These are phyloP conservation scores for Deilephila porcellus DNA, from an alignment of 2,888 invertebrate genomes.

Conservation along the genomic window DNA sequence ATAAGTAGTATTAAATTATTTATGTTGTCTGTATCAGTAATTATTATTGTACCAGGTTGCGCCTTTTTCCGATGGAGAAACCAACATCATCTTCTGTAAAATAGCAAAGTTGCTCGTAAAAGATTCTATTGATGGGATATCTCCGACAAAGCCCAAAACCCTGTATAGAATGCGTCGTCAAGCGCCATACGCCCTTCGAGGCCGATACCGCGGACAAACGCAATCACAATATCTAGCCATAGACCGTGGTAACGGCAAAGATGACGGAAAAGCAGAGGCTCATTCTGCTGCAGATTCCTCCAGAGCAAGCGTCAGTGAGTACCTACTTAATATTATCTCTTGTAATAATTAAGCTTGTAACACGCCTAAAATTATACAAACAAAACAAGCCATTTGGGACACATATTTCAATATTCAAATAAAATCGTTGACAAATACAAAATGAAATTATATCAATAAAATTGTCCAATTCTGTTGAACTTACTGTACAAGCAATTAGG, in stretches of 20 bases:
- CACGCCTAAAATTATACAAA: too few relatives aligned
- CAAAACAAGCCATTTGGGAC: too few relatives aligned
- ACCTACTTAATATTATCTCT: conserved; percentile 32
- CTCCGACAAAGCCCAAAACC: neutral
- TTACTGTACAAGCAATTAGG: too few relatives aligned
- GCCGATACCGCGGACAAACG: conserved; percentile 89
- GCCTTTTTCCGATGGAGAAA: conserved; percentile 40
- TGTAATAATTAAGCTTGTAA: too few relatives aligned
- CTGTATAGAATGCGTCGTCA: conserved; percentile 57
- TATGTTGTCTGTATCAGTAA: neutral
- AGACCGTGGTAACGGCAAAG: conserved; percentile 81
- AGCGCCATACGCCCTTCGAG: conserved; percentile 56
- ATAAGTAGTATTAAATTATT: neutral
- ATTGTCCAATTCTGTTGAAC: too few relatives aligned
- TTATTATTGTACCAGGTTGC: conserved; percentile 55
- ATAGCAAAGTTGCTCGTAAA: conserved; percentile 38
- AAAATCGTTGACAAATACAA: too few relatives aligned
- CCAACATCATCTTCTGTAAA: conserved; percentile 53
- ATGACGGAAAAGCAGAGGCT: conserved; percentile 92
- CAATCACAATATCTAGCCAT: conserved; percentile 92
- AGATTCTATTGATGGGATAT: conserved; percentile 29
- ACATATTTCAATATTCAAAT: too few relatives aligned
- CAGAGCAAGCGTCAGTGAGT: conserved; percentile 90
- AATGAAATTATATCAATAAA: too few relatives aligned
- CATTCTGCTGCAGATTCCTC: conserved; percentile 90